These are phyloP conservation scores for Drosophila paramelanica DNA, from an alignment of 2,888 invertebrate genomes.

Conservation along the genomic window DNA sequence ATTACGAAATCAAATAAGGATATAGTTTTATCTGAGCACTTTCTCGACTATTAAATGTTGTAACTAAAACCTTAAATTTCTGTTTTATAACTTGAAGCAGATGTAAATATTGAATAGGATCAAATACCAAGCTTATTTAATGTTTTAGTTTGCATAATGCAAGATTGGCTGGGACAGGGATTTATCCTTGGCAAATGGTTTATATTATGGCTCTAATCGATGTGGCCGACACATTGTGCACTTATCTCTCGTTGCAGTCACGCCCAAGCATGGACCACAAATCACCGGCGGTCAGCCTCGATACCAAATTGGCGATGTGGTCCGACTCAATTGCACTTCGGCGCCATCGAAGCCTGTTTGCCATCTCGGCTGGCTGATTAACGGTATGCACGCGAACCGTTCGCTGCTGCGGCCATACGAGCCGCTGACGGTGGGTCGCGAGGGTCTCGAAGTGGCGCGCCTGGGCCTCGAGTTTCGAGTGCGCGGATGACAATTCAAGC, in stretches of 20 bases:
- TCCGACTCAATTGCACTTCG: slow-evolving; percentile 94
- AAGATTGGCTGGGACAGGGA: not conserved
- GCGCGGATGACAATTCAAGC: slow-evolving; percentile 91
- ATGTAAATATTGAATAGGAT: too few species aligned
- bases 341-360: slow-evolving; percentile 93
- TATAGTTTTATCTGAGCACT: too few species aligned
- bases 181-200: not conserved
- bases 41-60: too few species aligned
- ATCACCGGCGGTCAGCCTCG: slow-evolving; percentile 92
- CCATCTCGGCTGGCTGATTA: slow-evolving; percentile 94
- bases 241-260: slow-evolving; percentile 86
- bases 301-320: slow-evolving; percentile 93
- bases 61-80: too few species aligned
- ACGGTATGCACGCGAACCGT: slow-evolving; percentile 90
- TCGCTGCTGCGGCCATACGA: slow-evolving; percentile 86
- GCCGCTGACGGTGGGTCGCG: slow-evolving; percentile 86
- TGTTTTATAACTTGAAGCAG: too few species aligned
- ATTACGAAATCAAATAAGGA: too few species aligned
- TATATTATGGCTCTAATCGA: slow-evolving; percentile 46
- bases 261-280: slow-evolving; percentile 92
- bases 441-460: slow-evolving; percentile 90
- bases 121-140: too few species aligned
- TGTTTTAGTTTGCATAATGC: not conserved
- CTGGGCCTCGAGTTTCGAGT: slow-evolving; percentile 93
- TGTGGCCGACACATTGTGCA: slow-evolving; percentile 30